phyloP scores from a whole-genome alignment of 2,888 invertebrate species.

The Metopia argyrocephala region DNA sequence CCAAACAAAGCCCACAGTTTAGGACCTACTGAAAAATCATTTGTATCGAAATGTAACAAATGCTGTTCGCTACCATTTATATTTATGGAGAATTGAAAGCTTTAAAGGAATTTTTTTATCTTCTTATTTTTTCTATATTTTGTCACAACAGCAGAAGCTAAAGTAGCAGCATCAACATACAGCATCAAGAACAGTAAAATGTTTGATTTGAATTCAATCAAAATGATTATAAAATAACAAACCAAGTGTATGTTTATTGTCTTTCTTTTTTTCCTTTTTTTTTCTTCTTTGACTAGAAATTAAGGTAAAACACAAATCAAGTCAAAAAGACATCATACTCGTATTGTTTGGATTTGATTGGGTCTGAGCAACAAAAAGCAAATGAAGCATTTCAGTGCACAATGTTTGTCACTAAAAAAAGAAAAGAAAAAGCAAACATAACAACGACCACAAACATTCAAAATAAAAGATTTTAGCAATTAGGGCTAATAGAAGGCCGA shows the following conservation, averaged over 20 bases:
- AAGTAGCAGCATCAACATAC: constrained; percentile 40
- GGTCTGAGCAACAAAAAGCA: too few species aligned
- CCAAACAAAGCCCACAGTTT: constrained; percentile 19
- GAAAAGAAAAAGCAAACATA: neutral
- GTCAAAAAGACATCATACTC: constrained; percentile 44
- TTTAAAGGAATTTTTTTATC: constrained; percentile 39
- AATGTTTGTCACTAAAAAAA: neutral
- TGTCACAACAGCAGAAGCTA: constrained; percentile 46
- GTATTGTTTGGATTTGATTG: neutral
- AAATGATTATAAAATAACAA: constrained; percentile 68
- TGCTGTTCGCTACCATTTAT: constrained; percentile 47
- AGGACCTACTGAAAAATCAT: constrained; percentile 26
- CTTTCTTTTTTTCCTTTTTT: too few species aligned
- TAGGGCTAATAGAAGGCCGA: constrained; percentile 42
- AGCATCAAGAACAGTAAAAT: constrained; percentile 61
- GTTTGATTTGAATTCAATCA: constrained; percentile 77
- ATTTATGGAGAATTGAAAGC: constrained; percentile 58
- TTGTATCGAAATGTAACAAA: constrained; percentile 30
- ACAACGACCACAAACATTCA: neutral
- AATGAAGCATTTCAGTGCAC: neutral
- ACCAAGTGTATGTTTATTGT: constrained; percentile 50
- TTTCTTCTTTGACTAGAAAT: constrained; percentile 33
- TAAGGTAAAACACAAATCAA: constrained; percentile 51
- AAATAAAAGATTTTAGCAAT: constrained; percentile 28
- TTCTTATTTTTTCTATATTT: too few species aligned